A percentile compares a stretch with the other conserved stretches of the same genome.
phyloP scores from a whole-genome alignment of 2,888 invertebrate species.

The Leptinotarsa tumamoca region DNA sequence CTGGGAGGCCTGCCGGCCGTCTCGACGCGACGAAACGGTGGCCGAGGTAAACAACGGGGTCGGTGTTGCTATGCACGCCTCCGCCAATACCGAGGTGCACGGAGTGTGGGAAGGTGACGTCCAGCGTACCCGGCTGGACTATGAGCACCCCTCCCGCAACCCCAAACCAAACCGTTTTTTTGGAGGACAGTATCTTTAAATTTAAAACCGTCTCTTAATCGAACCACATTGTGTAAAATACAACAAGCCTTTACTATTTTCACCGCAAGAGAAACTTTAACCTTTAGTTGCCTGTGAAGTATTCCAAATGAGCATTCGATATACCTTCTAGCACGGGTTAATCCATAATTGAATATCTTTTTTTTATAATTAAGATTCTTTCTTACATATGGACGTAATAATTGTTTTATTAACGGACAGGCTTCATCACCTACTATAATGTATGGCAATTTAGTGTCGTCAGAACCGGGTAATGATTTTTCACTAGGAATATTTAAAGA shows the following conservation, averaged over 20 bases:
- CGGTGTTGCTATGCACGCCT: no score
- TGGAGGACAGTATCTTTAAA: constrained; percentile 11
- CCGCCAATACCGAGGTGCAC: no score
- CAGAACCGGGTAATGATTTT: constrained; percentile 22
- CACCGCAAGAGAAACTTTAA: constrained; percentile 23
- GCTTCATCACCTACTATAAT: constrained; percentile 40
- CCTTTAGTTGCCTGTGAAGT: constrained; percentile 29
- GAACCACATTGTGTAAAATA: constrained; percentile 31
- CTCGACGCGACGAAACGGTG: no score
- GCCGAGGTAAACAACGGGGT: no score
- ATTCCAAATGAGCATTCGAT: constrained; percentile 35
- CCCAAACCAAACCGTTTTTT: no score
- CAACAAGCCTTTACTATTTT: constrained; percentile 21
- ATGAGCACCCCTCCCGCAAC: no score
- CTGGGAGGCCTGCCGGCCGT: no score
- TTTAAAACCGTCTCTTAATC: constrained; percentile 30
- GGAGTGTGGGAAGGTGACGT: no score
- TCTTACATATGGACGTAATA: constrained; percentile 36
- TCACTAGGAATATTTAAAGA: constrained; percentile 27
- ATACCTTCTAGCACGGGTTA: constrained; percentile 25
- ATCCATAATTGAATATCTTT: constrained; percentile 31
- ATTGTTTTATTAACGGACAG: constrained; percentile 33
- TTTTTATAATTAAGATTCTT: constrained; percentile 27
- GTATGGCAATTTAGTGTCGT: constrained; percentile 27
- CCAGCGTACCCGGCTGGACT: no score